Evolutionary conservation across 37 sponge, comb jelly and placozoan species (phyloP).

Genomic region (Beroe forskalii): DNA sequence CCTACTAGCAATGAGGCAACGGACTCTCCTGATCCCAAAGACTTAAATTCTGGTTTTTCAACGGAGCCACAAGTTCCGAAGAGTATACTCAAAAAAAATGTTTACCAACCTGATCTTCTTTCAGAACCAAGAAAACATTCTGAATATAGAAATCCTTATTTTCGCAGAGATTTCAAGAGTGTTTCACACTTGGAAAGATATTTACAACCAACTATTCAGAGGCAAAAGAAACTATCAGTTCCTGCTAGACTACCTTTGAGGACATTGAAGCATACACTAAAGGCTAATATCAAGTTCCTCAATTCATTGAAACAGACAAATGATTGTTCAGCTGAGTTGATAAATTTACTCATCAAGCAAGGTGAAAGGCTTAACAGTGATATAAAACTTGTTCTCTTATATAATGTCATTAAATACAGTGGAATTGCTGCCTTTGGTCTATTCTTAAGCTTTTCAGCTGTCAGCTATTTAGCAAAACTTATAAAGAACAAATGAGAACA

Average conservation of each 20-base stretch:
- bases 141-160: background rate
- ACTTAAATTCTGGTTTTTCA: too few species aligned
- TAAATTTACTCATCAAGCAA: background rate
- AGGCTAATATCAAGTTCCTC: background rate
- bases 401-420: background rate
- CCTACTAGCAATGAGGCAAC: background rate
- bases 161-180: slow-evolving; percentile 6
- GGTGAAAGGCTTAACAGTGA: background rate
- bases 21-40: background rate
- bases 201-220: background rate
- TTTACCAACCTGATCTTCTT: background rate
- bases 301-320: slow-evolving; percentile 40
- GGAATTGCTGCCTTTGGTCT: background rate
- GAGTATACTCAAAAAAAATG: background rate
- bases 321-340: background rate
- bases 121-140: slow-evolving; percentile 28
- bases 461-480: background rate
- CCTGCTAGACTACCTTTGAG: slow-evolving; percentile 18
- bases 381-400: background rate
- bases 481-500: background rate
- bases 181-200: background rate
- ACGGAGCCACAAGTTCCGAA: background rate
- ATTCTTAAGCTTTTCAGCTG: background rate
- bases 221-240: slow-evolving; percentile 2
- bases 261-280: background rate